Percentiles rank a stretch among this genome's conserved stretches.
phyloP scores from a whole-genome alignment of 2,888 invertebrate genomes.

The Noctuana brunneofusca region DNA sequence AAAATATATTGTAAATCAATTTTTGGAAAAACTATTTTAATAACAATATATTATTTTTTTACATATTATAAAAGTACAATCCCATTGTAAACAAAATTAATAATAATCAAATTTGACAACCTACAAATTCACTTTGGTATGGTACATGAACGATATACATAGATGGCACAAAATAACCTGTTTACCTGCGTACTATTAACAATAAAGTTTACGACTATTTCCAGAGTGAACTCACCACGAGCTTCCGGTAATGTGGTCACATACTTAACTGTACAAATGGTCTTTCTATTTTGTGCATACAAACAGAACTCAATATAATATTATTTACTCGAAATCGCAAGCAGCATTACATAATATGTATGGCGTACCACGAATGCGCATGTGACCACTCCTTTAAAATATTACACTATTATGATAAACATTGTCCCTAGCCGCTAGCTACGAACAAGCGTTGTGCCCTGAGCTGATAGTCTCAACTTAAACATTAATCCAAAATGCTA shows the following conservation, averaged over 20 bases:
- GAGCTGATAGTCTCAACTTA: background rate
- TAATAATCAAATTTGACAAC: constrained; percentile 10
- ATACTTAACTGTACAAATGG: background rate
- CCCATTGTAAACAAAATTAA: constrained; percentile 1
- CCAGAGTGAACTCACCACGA: constrained; percentile 8
- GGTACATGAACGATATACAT: constrained; percentile 21
- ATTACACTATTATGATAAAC: no score
- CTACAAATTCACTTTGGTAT: constrained; percentile 33
- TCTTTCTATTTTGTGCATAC: constrained; percentile 10
- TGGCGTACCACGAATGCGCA: no score
- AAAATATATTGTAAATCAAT: background rate
- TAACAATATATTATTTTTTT: constrained; percentile 8
- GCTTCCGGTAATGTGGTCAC: background rate
- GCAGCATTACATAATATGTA: no score
- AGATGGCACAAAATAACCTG: constrained; percentile 28
- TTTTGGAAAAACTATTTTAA: background rate
- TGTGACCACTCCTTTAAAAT: no score
- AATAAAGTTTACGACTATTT: background rate
- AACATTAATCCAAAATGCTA: background rate
- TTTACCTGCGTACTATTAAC: constrained; percentile 3
- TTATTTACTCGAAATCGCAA: no score
- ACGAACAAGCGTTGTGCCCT: background rate
- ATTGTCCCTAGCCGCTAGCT: constrained; percentile 2
- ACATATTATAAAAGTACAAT: constrained; percentile 13
- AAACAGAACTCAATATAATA: background rate